phyloP scores from a whole-genome alignment of 2,888 invertebrate genomes.

The Sylvicola cinctus region DNA sequence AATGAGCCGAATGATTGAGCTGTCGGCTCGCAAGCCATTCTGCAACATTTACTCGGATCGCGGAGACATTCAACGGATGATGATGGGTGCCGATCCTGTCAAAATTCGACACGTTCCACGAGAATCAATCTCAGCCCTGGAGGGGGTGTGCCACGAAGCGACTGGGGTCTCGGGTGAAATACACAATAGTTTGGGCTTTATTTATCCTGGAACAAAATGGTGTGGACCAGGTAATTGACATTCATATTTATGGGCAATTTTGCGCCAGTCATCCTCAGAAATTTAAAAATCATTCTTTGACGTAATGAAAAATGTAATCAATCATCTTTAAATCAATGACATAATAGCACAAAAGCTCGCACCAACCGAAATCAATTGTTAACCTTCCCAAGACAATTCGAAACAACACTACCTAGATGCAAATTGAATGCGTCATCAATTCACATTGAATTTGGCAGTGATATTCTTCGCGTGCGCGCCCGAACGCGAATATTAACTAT shows the following conservation, averaged over 20 bases:
- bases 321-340: not conserved
- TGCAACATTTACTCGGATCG: constrained; percentile 38
- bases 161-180: constrained; percentile 14
- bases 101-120: constrained; percentile 37
- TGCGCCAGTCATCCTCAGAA: too few relatives aligned
- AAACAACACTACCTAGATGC: too few relatives aligned
- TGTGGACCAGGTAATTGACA: constrained; percentile 39
- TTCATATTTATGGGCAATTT: constrained; percentile 3
- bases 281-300: too few relatives aligned
- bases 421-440: too few relatives aligned
- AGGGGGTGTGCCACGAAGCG: constrained; percentile 30
- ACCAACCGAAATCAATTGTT: too few relatives aligned
- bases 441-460: too few relatives aligned
- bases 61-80: constrained; percentile 35
- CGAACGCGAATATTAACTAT: not conserved
- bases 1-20: constrained; percentile 41
- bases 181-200: constrained; percentile 30
- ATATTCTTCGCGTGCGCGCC: not conserved
- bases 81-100: constrained; percentile 33
- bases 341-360: too few relatives aligned
- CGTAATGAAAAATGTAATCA: not conserved
- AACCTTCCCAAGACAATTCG: too few relatives aligned
- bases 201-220: constrained; percentile 56
- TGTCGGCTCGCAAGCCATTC: constrained; percentile 34
- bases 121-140: constrained; percentile 34